Evolutionary conservation across 2,113 vertebrate species (phyloP), one percentile per base, ranked within the genome.

Genomic region (Nematolebias whitei): DNA sequence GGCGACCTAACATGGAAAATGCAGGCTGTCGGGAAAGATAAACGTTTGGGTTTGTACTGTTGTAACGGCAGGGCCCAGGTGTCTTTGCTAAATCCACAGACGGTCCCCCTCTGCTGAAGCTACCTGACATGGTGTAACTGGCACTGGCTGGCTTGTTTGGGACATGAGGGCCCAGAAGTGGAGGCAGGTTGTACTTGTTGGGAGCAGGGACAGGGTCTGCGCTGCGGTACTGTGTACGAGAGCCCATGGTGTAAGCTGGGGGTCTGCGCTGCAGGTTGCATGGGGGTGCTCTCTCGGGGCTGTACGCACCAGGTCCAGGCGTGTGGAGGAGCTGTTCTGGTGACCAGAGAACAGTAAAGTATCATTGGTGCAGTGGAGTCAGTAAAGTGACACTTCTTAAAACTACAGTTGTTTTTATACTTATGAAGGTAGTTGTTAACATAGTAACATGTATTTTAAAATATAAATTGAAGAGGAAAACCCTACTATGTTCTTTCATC

Each of bases 251-350:
- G 87, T 93, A 95, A 16, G 91, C 93, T 0, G 94, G 95, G 0
- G 93, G 65, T 1, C 82, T 92, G 55, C 73, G 81, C 49, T 94
- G 93, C 20, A 83, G 76, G 70, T 82, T 92, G 50, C 78, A 65
- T 0, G 90, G 88, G 2, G 92, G 85, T 0, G 73, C 90, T 57
- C 85, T 93, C 80, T 95, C 94, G 0, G 94, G 95, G 63, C 89
- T 94, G 84, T 96, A 96, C 3, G 91, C 73, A 0, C 94, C 94
- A 0, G 95, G 95, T 41, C 95, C 95, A 1, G 95, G 95, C 0
- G 93, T 93, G 71, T 79, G 83, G 68, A 88, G 83, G 0, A 84
- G 32, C 44, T 76, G 73, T 26, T 80, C 87, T 91, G 48, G 19
- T 51, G 26, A 68, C 68, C 26, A 68, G 54, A 85, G 52, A 72